A percentile compares a stretch with the other conserved stretches of the same genome.
These are phyloP conservation scores for Hetaerina americana DNA, from an alignment of 1,140 invertebrate genomes.

Conservation along the genomic window DNA sequence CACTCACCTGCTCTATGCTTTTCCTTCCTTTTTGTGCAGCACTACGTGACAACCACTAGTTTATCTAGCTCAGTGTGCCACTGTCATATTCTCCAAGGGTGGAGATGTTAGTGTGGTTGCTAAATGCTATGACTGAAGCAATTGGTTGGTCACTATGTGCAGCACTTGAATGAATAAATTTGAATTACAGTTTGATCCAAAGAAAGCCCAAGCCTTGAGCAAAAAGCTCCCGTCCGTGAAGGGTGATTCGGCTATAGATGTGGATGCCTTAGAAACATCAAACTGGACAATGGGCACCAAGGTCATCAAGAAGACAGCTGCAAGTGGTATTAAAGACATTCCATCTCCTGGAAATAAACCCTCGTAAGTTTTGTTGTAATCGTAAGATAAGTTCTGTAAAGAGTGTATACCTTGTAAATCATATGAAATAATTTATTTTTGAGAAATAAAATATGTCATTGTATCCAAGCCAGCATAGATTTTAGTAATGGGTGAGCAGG, in stretches of 20 bases:
- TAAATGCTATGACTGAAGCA: background rate
- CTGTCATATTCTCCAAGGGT: slow-evolving; percentile 63
- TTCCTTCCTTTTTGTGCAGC: too few relatives aligned
- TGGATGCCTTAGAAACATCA: slow-evolving; percentile 72
- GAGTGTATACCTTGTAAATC: slow-evolving; percentile 3
- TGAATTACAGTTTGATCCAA: slow-evolving; percentile 51
- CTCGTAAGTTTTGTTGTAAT: slow-evolving; percentile 6
- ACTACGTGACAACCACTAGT: too few relatives aligned
- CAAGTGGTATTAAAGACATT: slow-evolving; percentile 27
- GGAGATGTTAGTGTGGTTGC: background rate
- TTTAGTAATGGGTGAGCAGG: too few relatives aligned
- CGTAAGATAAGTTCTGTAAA: slow-evolving; percentile 10
- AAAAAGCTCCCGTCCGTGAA: slow-evolving; percentile 55
- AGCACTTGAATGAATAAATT: slow-evolving; percentile 3
- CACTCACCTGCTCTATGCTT: too few relatives aligned
- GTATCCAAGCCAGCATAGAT: too few relatives aligned
- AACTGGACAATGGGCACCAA: slow-evolving; percentile 80
- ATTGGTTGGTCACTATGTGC: background rate
- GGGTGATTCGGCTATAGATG: slow-evolving; percentile 56
- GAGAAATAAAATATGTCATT: too few relatives aligned
- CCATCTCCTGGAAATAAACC: slow-evolving; percentile 36
- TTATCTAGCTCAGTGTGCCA: too few relatives aligned
- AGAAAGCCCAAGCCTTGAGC: slow-evolving; percentile 55
- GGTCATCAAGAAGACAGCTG: slow-evolving; percentile 54
- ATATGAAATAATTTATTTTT: slow-evolving; percentile 12